Base-by-base conservation (phyloP, 2,888 invertebrate species). In the Galerucella calmariensis region DNA sequence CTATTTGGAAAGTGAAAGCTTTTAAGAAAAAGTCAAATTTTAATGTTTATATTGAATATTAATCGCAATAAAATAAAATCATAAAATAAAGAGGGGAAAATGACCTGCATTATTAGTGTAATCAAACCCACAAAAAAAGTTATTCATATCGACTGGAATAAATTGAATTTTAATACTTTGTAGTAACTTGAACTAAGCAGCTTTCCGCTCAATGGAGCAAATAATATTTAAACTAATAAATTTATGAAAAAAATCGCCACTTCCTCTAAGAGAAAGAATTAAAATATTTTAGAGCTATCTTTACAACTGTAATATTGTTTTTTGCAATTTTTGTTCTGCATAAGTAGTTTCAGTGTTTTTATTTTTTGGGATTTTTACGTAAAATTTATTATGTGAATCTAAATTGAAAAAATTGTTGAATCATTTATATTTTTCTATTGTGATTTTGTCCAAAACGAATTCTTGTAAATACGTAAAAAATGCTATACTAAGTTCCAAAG, bases 121-220 rank as follows among this genome's bases (percentile, higher is more conserved):
- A n/a, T n/a, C n/a, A n/a, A n/a, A n/a, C n/a, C n/a, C 12, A 46
- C 8, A 46, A 9, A 46, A 8, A 46, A 46, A 2, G 3, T 8
- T 46, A 46, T 12, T 1, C 2, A 48, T 12, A 9, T 4, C 11
- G 12, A 48, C 6, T n/a, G 6, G 16, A 53, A 16, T 53, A 2
- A 53, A 14, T 48, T 48, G 0, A 48, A 53, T 53, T 53, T 16
- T 53, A 16, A 16, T 16, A 53, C n/a, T 53, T n/a, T 16, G 53
- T 53, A n/a, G 16, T 16, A 53, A 14, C 16, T 53, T 53, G 53
- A 53, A 6, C 16, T 53, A 5, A 53, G 53, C 53, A 53, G 53
- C 16, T 53, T 53, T 56, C 20, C 27, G 14, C 53, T 59, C 59
- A 69, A 46, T 69, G 68, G 68, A 69, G 68, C 68, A 68, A 44